Evolutionary conservation across 1,140 invertebrate genomes (phyloP).

Genomic region (Drosophila pandora): DNA sequence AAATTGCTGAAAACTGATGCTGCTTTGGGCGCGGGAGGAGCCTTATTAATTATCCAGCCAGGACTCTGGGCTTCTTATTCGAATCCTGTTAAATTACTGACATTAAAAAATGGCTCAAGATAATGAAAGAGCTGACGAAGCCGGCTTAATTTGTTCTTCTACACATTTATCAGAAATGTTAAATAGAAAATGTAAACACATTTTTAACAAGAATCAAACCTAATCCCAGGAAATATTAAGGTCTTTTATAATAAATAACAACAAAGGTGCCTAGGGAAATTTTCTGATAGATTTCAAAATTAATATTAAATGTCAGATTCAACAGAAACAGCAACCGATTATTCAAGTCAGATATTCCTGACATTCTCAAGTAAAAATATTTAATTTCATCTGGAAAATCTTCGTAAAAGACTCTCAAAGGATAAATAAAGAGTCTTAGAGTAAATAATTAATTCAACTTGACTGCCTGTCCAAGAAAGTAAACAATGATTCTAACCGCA

Average conservation of each 20-base stretch:
- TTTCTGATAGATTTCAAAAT: too few species aligned
- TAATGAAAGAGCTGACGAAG: constrained; percentile 17
- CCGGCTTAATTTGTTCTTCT: constrained; percentile 8
- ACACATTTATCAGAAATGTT: constrained; percentile 26
- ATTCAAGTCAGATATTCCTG: too few species aligned
- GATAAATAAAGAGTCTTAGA: too few species aligned
- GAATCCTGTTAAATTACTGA: constrained; percentile 27
- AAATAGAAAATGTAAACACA: neutral
- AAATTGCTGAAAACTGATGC: constrained; percentile 54
- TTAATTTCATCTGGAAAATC: too few species aligned
- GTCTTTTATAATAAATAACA: too few species aligned
- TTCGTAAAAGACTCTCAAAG: neutral
- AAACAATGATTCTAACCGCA: neutral
- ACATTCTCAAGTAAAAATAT: too few species aligned
- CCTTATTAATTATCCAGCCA: constrained; percentile 59
- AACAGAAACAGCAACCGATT: too few species aligned
- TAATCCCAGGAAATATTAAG: neutral
- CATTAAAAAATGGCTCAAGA: constrained; percentile 61
- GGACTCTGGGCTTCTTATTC: constrained; percentile 8
- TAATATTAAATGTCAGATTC: too few species aligned
- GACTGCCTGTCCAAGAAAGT: neutral
- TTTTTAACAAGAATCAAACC: too few species aligned
- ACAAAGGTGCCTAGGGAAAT: too few species aligned
- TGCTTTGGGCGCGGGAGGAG: neutral
- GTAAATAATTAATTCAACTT: neutral